Conservation (phyloP, 2,113 vertebrate species). For the Arothron firmamentum region DNA sequence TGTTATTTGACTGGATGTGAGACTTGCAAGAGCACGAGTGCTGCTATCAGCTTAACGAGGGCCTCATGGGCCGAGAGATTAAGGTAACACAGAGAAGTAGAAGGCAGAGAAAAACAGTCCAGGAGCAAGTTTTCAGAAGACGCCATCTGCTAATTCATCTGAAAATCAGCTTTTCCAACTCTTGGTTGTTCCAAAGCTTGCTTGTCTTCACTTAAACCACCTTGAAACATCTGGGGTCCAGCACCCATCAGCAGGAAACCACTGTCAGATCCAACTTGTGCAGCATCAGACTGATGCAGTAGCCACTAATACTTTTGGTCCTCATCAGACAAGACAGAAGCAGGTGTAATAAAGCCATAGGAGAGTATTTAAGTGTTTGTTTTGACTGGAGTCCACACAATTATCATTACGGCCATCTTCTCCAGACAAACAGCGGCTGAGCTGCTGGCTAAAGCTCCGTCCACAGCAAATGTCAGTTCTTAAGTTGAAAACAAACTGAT, state of each 20-base stretch:
- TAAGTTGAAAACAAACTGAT: constrained; percentile 46
- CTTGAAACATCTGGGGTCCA: too few species aligned
- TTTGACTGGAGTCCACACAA: constrained; percentile 37
- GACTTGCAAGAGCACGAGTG: constrained; percentile 3
- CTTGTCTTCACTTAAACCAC: too few species aligned
- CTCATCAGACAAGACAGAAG: neutral
- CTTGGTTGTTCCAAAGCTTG: too few species aligned
- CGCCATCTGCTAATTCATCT: too few species aligned
- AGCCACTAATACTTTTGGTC: neutral
- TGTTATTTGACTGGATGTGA: constrained; percentile 10
- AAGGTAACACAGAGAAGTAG: too few species aligned
- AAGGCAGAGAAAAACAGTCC: too few species aligned
- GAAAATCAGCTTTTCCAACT: too few species aligned
- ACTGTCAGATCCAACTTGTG: too few species aligned
- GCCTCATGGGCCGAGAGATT: too few species aligned
- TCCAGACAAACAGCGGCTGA: constrained; percentile 34
- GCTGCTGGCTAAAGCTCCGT: constrained; percentile 18
- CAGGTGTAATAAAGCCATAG: constrained; percentile 8
- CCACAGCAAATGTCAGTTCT: constrained; percentile 56
- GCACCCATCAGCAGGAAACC: too few species aligned
- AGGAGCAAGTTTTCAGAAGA: too few species aligned
- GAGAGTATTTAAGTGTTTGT: constrained; percentile 32
- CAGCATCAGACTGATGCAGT: too few species aligned
- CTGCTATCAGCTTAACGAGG: neutral
- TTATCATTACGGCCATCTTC: constrained; percentile 40